Evolutionary conservation across 2,797 vertebrate species (phyloP).

Genomic region (Syndactyla subalaris): DNA sequence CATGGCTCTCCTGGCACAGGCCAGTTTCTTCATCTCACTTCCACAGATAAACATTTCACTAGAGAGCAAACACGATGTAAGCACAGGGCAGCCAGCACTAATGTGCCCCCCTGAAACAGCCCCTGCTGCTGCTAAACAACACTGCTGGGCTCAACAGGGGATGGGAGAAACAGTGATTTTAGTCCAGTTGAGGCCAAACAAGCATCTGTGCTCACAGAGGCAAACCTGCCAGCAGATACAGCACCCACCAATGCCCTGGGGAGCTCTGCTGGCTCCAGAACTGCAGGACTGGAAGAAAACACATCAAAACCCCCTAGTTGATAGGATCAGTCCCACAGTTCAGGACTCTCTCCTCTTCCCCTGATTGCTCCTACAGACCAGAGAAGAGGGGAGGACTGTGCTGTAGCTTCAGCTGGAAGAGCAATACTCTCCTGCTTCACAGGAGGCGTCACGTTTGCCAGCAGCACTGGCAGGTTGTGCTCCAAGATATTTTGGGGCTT

Average conservation of each 20-base stretch:
- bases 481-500: background rate
- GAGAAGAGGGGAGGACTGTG: background rate
- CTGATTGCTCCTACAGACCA: background rate
- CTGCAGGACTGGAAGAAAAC: background rate
- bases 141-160: background rate
- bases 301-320: background rate
- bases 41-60: background rate
- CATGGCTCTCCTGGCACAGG: background rate
- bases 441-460: background rate
- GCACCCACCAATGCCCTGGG: background rate
- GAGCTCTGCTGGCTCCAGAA: background rate
- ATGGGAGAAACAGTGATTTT: background rate
- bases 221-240: background rate
- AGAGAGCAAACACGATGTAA: background rate
- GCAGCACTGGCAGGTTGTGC: background rate
- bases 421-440: background rate
- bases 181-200: background rate
- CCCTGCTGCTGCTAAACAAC: background rate
- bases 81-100: background rate
- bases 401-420: background rate
- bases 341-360: background rate
- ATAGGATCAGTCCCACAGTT: background rate
- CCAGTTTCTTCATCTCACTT: background rate
- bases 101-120: background rate
- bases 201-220: background rate